Base-by-base conservation (phyloP, 2,113 vertebrate species). In the Cheilinus undulatus region DNA sequence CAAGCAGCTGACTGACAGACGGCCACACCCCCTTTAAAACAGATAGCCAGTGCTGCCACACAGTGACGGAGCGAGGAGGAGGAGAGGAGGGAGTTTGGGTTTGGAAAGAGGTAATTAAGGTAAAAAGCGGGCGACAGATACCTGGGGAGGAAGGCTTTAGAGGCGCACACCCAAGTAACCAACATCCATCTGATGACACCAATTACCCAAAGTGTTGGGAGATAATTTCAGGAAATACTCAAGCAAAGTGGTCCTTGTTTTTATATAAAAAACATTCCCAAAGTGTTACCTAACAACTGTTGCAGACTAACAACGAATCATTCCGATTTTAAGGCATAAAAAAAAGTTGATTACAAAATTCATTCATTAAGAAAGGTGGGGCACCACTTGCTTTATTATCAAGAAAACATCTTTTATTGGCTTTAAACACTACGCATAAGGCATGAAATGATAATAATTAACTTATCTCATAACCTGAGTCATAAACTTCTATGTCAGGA, bases 21-120 rank as follows among this genome's bases (percentile, higher is more conserved):
- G 2, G 69, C 58, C 87, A 84, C 87, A 59, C 84, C 73, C 60
- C 80, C 52, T 78, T 51, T 68, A 70, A 66, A 82, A 80, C 60
- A 72, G 68, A 81, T 58, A 80, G 68, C 59, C 58, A 38, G 22
- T 22, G 57, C 69, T 76, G 50, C 53, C 74, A 46, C 56, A 34
- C 36, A 50, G 67, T 27, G 61, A 62, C 2, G 2, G 64, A 40
- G 46, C 26, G 28, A 14, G 27, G 24, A 56, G 23, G 40, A 58
- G 65, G 65, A 54, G 28, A 27, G 17, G 12, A 11, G 30, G 11
- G 62, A 14, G 43, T 52, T 0, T 45, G 60, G 32, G 52, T 22
- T 66, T 65, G 73, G 50, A 60, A 34, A 68, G 57, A 56, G 50
- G 46, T 34, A 17, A 53, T 27, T 34, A 69, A 38, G 34, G 49